Evolutionary conservation across 2,888 invertebrate species (phyloP).

Genomic region (Caenorhabditis sulstoni): DNA sequence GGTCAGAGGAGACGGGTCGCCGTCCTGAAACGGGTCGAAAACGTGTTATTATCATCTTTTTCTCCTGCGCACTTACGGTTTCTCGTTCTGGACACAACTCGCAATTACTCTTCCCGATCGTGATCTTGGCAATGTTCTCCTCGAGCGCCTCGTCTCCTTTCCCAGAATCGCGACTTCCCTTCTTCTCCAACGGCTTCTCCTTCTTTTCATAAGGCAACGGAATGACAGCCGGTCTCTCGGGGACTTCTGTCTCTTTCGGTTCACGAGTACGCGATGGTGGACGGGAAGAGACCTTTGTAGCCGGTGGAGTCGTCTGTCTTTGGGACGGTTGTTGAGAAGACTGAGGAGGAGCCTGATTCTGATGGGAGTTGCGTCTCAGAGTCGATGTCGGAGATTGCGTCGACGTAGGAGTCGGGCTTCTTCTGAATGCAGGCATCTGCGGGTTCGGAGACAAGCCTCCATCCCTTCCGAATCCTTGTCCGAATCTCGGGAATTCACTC

Average conservation of each 20-base stretch:
- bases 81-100: slow-evolving; percentile 51
- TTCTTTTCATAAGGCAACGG: slow-evolving; percentile 56
- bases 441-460: slow-evolving; percentile 57
- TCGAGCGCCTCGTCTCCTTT: slow-evolving; percentile 35
- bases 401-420: slow-evolving; percentile 52
- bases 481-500: slow-evolving; percentile 27
- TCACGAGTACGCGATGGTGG: slow-evolving; percentile 53
- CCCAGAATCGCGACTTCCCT: slow-evolving; percentile 44
- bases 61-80: slow-evolving; percentile 38
- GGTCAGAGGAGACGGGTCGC: slow-evolving; percentile 58
- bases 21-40: slow-evolving; percentile 35
- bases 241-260: slow-evolving; percentile 50
- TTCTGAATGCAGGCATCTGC: slow-evolving; percentile 13
- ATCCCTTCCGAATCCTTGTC: slow-evolving; percentile 29
- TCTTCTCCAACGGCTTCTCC: slow-evolving; percentile 43
- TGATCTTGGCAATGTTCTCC: slow-evolving; percentile 56
- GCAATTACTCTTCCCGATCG: slow-evolving; percentile 48
- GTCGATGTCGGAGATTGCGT: slow-evolving; percentile 50
- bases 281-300: slow-evolving; percentile 38
- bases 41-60: slow-evolving; percentile 8
- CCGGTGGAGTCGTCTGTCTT: slow-evolving; percentile 47
- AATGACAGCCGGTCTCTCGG: slow-evolving; percentile 59
- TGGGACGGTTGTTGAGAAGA: slow-evolving; percentile 26
- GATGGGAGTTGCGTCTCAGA: slow-evolving; percentile 46
- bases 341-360: slow-evolving; percentile 32